Percentiles rank a stretch among this genome's conserved stretches.
These are phyloP conservation scores for Poeciliopsis presidionis DNA, from an alignment of 2,797 vertebrate species.

Conservation along the genomic window DNA sequence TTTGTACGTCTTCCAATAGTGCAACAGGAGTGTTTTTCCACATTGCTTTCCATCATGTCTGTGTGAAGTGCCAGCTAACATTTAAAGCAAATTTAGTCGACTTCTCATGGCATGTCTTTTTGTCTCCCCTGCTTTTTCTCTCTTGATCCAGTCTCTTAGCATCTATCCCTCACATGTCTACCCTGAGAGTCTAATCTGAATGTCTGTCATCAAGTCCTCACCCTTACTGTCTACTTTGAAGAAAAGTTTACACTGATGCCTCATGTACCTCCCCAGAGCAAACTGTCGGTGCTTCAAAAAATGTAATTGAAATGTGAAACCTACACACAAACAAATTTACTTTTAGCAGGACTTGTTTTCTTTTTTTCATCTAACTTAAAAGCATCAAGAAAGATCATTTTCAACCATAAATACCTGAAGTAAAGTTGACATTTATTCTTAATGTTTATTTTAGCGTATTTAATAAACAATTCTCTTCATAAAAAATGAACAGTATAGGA, in stretches of 20 bases:
- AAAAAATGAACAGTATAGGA: background rate
- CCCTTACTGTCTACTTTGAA: background rate
- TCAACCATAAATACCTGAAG: background rate
- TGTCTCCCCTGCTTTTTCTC: background rate
- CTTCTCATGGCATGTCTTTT: slow-evolving; percentile 12
- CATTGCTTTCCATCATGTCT: slow-evolving; percentile 27
- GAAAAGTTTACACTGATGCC: background rate
- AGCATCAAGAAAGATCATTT: background rate
- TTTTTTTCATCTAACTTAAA: background rate
- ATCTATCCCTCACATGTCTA: background rate
- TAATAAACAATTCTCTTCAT: background rate
- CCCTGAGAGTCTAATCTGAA: background rate
- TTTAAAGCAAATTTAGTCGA: slow-evolving; percentile 46
- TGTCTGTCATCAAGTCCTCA: background rate
- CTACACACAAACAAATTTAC: background rate
- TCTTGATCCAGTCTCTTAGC: background rate
- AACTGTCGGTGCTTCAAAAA: background rate
- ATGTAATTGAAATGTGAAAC: background rate
- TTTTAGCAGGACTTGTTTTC: background rate
- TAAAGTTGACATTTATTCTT: background rate
- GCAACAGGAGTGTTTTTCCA: slow-evolving; percentile 33
- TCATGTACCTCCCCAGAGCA: background rate
- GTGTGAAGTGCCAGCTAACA: slow-evolving; percentile 52
- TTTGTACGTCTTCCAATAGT: slow-evolving; percentile 19
- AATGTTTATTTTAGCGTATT: background rate